Conservation (phyloP, 2,113 vertebrate species). For the Takifugu bimaculatus region DNA sequence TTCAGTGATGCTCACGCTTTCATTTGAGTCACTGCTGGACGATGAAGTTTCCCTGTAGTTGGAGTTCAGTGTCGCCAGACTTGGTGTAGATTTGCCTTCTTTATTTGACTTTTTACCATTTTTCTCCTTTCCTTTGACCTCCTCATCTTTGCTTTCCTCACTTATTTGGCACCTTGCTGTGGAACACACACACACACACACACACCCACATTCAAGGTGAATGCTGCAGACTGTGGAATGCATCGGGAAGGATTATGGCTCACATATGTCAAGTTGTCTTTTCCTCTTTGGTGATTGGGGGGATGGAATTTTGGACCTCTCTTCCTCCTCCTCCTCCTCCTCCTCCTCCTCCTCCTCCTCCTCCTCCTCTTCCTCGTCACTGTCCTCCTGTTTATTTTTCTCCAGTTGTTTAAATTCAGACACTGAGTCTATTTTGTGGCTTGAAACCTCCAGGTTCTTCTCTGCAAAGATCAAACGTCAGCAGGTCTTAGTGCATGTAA, state of each 20-base stretch:
- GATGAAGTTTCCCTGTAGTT: conserved; percentile 68
- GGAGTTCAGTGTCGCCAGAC: conserved; percentile 69
- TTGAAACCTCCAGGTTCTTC: conserved; percentile 39
- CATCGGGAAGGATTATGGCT: conserved; percentile 1
- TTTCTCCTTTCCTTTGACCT: conserved; percentile 43
- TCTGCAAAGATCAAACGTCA: conserved; percentile 36
- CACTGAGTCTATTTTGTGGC: conserved; percentile 40
- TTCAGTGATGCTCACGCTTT: conserved; percentile 55
- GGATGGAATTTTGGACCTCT: conserved; percentile 16
- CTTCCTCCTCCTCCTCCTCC: conserved; percentile 40
- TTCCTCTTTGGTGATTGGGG: conserved; percentile 54
- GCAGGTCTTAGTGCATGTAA: neutral
- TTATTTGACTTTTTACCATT: conserved; percentile 51
- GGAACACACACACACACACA: no score
- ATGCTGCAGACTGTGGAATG: no score
- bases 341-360: conserved; percentile 56
- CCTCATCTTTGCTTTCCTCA: conserved; percentile 66
- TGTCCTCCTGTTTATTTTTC: conserved; percentile 34
- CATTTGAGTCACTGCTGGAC: conserved; percentile 57
- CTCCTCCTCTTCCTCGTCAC: conserved; percentile 50
- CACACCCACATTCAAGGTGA: no score
- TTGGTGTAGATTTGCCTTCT: conserved; percentile 41
- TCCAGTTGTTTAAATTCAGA: conserved; percentile 31
- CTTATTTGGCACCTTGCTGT: conserved; percentile 71
- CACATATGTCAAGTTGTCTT: conserved; percentile 62